Evolutionary conservation across 1,140 invertebrate genomes (phyloP), one percentile per base, ranked within the genome.

Genomic region (Danaus melanippus): DNA sequence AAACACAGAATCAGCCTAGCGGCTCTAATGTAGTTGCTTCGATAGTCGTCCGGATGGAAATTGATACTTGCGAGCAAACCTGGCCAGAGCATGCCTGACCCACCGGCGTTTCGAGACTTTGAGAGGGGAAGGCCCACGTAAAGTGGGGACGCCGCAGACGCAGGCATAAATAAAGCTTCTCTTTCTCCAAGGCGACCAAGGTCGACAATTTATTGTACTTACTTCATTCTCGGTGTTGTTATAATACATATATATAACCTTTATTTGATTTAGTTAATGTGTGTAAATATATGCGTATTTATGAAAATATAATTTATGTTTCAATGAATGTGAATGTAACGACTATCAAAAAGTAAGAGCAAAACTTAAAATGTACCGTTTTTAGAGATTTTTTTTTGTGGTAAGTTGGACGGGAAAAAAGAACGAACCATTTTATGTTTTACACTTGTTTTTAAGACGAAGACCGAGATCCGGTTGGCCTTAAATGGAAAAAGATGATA

Each of bases 271-370:
- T 45, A 42, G 10, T n/a, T 55, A 48, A n/a, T 15, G 43, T 42
- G 10, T 51, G 21, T 49, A 55, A 42, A 47, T 58, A 53, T 21
- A 21, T 48, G 56, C 46, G 56, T 50, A 44, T 49, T 53, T 58
- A 48, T 55, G n/a, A 46, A 15, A 42, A 42, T 43, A 17, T 48
- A 43, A 43, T 15, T 15, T 48, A 48, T 9, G 17, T 52, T 58
- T 48, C 11, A 50, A 7, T 9, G 48, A 42, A 45, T 32, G 15
- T 15, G 15, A 15, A 15, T 15, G 15, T 15, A 15, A 15, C 1
- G 15, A 15, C 3, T 15, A 1, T 3, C 3, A 15, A 15, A 15
- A 15, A 15, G 15, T 15, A 15, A 15, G 15, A 15, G 15, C 15
- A 15, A 15, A 15, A 15, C 3, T 15, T 15, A 15, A 15, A 15